Percentiles rank a stretch among this genome's conserved stretches.
Conservation (phyloP, 2,888 invertebrate species). For the Harmothoe impar region DNA sequence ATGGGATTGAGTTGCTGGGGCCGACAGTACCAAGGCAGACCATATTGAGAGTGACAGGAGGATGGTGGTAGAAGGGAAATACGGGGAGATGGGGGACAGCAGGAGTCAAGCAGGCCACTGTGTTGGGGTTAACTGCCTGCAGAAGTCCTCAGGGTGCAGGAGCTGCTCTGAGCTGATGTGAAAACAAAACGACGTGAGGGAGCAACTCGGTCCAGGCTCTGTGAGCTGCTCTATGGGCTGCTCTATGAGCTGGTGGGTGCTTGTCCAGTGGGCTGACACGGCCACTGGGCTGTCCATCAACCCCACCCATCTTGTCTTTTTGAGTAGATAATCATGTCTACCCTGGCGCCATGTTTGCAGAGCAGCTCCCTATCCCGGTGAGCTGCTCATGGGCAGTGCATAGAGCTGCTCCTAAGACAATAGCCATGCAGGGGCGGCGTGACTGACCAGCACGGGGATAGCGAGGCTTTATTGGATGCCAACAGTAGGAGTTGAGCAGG, state of each 20-base stretch:
- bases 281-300: background rate
- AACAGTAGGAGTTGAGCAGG: background rate
- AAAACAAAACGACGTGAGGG: constrained; percentile 52
- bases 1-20: too few relatives aligned
- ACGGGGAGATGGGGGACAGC: background rate
- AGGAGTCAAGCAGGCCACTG: background rate
- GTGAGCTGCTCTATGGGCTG: background rate
- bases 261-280: background rate
- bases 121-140: constrained; percentile 1
- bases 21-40: too few relatives aligned
- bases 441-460: background rate
- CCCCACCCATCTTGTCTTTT: constrained; percentile 43
- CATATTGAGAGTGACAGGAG: too few relatives aligned
- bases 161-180: background rate
- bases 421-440: constrained; percentile 1
- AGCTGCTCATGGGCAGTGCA: too few relatives aligned
- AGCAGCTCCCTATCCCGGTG: background rate
- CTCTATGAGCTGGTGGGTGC: too few relatives aligned
- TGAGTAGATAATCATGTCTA: constrained; percentile 57
- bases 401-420: constrained; percentile 38
- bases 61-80: too few relatives aligned
- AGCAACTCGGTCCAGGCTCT: background rate
- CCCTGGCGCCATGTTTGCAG: background rate
- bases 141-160: background rate
- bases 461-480: constrained; percentile 34